Evolutionary conservation across 2,113 vertebrate species (phyloP).

Genomic region (Rhizomys pruinosus): DNA sequence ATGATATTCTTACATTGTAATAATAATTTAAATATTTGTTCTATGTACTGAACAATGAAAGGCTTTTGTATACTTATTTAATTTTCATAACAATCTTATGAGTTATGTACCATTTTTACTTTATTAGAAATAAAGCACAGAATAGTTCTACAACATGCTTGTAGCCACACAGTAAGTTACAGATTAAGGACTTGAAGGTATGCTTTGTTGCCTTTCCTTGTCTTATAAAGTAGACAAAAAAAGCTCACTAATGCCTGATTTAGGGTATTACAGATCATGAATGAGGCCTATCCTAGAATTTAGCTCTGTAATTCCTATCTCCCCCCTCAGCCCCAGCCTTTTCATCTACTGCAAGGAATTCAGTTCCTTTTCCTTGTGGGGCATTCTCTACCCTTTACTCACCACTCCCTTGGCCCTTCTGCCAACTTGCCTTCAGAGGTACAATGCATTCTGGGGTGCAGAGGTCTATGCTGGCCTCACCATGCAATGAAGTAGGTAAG

Average conservation of each 20-base stretch:
- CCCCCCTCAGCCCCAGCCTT: not conserved
- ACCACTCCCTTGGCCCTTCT: not conserved
- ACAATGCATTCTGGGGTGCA: not conserved
- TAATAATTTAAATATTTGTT: not conserved
- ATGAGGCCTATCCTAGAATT: too few relatives aligned
- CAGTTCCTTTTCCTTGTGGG: not conserved
- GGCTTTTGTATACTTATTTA: not conserved
- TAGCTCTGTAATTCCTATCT: not conserved
- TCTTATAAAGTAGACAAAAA: too few relatives aligned
- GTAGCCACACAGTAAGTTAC: not conserved
- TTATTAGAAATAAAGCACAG: constrained; percentile 12
- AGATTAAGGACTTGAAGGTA: not conserved
- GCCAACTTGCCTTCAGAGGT: not conserved
- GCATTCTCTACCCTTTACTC: not conserved
- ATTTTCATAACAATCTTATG: not conserved
- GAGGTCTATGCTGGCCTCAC: not conserved
- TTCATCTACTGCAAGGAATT: not conserved
- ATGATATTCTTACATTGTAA: not conserved
- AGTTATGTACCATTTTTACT: not conserved
- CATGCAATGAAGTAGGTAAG: not conserved
- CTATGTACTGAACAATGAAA: not conserved
- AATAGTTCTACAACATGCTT: not conserved
- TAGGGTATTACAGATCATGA: too few relatives aligned
- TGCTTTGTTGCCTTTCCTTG: too few relatives aligned
- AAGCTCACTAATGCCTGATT: too few relatives aligned